Percentiles rank a stretch among this genome's conserved stretches.
phyloP scores from a whole-genome alignment of 2,888 invertebrate genomes.

The Drosophila fungiperda region DNA sequence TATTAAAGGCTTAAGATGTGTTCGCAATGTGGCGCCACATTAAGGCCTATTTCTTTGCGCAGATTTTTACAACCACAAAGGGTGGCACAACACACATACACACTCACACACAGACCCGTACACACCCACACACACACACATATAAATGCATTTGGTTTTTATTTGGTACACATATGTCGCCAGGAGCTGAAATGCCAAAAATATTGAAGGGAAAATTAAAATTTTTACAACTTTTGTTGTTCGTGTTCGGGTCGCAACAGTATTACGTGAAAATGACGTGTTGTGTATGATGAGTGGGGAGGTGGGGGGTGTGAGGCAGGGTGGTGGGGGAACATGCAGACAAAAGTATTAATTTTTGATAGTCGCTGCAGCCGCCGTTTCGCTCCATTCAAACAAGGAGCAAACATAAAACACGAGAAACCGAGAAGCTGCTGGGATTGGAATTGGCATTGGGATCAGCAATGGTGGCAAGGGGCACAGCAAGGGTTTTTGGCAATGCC shows the following conservation, averaged over 20 bases:
- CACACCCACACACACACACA: neutral
- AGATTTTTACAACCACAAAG: slow-evolving; percentile 46
- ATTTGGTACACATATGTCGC: slow-evolving; percentile 71
- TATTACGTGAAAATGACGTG: slow-evolving; percentile 76
- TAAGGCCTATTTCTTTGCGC: slow-evolving; percentile 15
- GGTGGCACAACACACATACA: slow-evolving; percentile 4
- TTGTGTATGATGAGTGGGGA: slow-evolving; percentile 39
- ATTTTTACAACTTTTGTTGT: slow-evolving; percentile 79
- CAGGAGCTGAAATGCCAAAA: slow-evolving; percentile 63
- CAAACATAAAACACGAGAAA: slow-evolving; percentile 44
- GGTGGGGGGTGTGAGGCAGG: neutral
- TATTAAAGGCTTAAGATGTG: slow-evolving; percentile 63
- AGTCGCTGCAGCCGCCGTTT: slow-evolving; percentile 74
- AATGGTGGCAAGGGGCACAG: slow-evolving; percentile 21
- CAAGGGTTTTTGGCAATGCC: slow-evolving; percentile 59
- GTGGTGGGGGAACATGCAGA: slow-evolving; percentile 44
- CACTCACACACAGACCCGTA: neutral
- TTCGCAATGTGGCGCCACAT: slow-evolving; percentile 36
- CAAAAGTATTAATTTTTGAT: slow-evolving; percentile 81
- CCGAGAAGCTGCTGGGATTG: slow-evolving; percentile 17
- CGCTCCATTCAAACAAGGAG: slow-evolving; percentile 26
- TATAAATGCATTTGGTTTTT: slow-evolving; percentile 50
- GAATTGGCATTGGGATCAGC: neutral
- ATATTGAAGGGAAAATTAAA: slow-evolving; percentile 77
- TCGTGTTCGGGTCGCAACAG: slow-evolving; percentile 61